Percentiles rank a stretch among this genome's conserved stretches.
phyloP scores from a whole-genome alignment of 2,797 vertebrate genomes.

The Phalloptychus januarius region DNA sequence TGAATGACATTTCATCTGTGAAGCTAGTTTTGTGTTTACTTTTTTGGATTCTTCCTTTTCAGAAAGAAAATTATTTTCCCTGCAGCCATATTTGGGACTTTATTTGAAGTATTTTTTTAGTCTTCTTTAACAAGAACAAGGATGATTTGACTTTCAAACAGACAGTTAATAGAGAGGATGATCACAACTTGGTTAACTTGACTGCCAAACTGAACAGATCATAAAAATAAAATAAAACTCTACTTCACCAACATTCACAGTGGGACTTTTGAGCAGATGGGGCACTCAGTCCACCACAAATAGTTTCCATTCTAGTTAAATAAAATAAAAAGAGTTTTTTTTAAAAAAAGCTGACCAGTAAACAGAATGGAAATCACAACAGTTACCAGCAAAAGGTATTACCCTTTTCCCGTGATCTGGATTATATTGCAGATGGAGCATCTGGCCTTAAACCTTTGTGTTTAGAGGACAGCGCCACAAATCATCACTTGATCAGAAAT shows the following conservation, averaged over 20 bases:
- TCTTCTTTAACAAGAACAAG: neutral
- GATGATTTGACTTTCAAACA: neutral
- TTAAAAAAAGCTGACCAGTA: neutral
- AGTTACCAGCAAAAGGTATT: neutral
- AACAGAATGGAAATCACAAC: neutral
- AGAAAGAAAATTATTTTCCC: neutral
- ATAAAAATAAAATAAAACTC: neutral
- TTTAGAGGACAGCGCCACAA: conserved; percentile 25
- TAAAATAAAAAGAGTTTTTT: neutral
- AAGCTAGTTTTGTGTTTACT: neutral
- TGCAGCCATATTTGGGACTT: neutral
- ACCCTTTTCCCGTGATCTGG: neutral
- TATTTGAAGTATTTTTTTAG: neutral
- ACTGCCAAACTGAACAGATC: neutral
- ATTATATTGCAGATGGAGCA: too few species aligned
- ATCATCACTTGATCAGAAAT: conserved; percentile 24
- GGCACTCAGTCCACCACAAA: neutral
- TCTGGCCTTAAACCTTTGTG: neutral
- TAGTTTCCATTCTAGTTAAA: neutral
- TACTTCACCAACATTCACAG: neutral
- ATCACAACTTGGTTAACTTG: neutral
- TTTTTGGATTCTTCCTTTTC: neutral
- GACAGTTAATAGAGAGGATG: neutral
- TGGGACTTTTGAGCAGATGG: neutral
- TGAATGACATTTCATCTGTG: neutral